Percentiles rank a stretch among this genome's conserved stretches.
phyloP scores from a whole-genome alignment of 2,888 invertebrate species.

The Caenorhabditis drosophilae region DNA sequence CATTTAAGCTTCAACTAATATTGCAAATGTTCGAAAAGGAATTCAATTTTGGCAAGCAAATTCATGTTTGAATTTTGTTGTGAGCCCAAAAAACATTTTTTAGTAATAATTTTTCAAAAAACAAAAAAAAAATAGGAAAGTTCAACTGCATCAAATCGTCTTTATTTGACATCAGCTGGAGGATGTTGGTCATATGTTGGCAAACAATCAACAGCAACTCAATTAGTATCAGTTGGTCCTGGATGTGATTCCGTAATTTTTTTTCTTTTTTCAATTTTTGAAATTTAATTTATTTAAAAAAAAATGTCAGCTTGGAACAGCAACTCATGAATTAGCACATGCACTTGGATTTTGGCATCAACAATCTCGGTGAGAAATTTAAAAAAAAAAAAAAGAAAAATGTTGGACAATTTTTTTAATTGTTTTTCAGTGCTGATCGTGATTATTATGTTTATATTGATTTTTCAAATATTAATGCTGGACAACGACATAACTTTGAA shows the following conservation, averaged over 20 bases:
- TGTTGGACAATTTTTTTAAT: too few species aligned
- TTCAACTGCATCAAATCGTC: conserved; percentile 20
- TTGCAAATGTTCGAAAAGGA: conserved; percentile 32
- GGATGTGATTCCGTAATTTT: conserved; percentile 35
- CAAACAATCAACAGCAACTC: conserved; percentile 29
- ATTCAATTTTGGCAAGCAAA: conserved; percentile 44
- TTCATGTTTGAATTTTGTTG: conserved; percentile 34
- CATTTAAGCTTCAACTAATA: conserved; percentile 22
- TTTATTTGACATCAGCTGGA: conserved; percentile 26
- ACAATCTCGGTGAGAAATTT: conserved; percentile 43
- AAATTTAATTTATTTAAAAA: not conserved
- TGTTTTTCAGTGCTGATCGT: conserved; percentile 32
- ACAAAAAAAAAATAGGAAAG: too few species aligned
- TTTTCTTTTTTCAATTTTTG: not conserved
- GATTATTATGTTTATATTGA: conserved; percentile 37
- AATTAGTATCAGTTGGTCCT: conserved; percentile 41
- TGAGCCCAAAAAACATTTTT: too few species aligned
- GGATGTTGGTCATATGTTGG: conserved; percentile 52
- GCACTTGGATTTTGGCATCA: conserved; percentile 46
- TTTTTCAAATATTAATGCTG: conserved; percentile 35
- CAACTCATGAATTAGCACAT: conserved; percentile 43
- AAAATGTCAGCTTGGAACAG: conserved; percentile 37
- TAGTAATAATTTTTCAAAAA: too few species aligned
- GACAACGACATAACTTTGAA: conserved; percentile 36
- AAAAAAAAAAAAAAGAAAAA: too few species aligned